Evolutionary conservation across 2,113 vertebrate species (phyloP).

Genomic region (Tragelaphus scriptus): DNA sequence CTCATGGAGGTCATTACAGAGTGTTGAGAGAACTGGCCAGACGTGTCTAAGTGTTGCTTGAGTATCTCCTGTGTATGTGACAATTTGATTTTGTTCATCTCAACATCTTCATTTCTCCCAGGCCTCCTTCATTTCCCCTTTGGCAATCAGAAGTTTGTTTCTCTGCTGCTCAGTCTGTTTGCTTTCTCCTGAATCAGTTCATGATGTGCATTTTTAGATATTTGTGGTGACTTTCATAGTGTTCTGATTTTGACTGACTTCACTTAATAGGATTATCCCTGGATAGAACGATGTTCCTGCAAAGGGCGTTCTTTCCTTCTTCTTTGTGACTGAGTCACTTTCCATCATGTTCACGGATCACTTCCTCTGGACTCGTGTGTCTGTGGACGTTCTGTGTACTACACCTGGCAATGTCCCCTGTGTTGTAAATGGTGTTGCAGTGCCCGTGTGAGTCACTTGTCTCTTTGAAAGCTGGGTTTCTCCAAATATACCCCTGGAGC

Average conservation of each 20-base stretch:
- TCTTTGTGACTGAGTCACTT: neutral
- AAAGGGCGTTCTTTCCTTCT: neutral
- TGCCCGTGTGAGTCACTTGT: rapidly evolving
- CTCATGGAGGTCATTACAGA: neutral
- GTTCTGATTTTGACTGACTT: neutral
- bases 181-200: neutral
- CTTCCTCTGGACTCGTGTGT: neutral
- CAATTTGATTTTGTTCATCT: neutral
- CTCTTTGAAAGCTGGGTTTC: neutral
- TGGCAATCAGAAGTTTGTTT: neutral
- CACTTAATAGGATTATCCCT: neutral
- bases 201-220: neutral
- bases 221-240: neutral
- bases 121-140: neutral
- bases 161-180: neutral
- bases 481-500: neutral
- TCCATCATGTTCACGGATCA: neutral
- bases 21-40: neutral
- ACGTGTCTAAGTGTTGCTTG: neutral
- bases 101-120: rapidly evolving
- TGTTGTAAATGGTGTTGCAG: neutral
- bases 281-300: neutral
- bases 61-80: neutral
- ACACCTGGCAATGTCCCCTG: rapidly evolving
- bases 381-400: neutral